Evolutionary conservation across 2,797 vertebrate genomes (phyloP).

Genomic region (Urocyon cinereoargenteus): DNA sequence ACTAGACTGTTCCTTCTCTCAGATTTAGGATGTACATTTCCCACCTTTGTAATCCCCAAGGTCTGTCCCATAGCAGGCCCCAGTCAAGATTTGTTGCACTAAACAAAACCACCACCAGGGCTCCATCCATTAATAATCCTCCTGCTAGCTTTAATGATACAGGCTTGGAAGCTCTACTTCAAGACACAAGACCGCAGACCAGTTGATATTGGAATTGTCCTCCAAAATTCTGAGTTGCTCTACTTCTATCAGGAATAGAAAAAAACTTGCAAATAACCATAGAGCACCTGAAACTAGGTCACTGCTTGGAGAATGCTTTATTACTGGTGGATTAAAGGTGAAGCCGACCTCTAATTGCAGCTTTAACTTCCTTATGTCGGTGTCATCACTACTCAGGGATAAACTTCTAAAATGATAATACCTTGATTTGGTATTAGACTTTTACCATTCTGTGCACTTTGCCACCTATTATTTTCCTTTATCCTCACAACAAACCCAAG

Average conservation of each 20-base stretch:
- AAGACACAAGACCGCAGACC: not conserved
- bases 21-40: not conserved
- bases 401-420: constrained; percentile 84
- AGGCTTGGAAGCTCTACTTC: not conserved
- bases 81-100: not conserved
- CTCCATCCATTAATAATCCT: not conserved
- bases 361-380: constrained; percentile 66
- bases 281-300: constrained; percentile 70
- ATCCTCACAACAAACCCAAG: constrained; percentile 75
- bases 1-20: not conserved
- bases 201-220: constrained; percentile 23
- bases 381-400: constrained; percentile 78
- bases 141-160: not conserved
- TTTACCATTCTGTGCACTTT: constrained; percentile 80
- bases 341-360: constrained; percentile 75
- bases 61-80: not conserved
- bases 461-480: constrained; percentile 83
- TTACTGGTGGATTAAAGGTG: constrained; percentile 77
- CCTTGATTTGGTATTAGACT: constrained; percentile 82
- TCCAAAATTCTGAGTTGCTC: constrained; percentile 37
- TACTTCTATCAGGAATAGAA: constrained; percentile 56
- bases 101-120: not conserved
- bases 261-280: constrained; percentile 62
- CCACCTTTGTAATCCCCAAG: not conserved
- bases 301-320: constrained; percentile 59